These are phyloP conservation scores for Macroramphosus scolopax DNA, from an alignment of 2,797 vertebrate species.

Conservation along the genomic window DNA sequence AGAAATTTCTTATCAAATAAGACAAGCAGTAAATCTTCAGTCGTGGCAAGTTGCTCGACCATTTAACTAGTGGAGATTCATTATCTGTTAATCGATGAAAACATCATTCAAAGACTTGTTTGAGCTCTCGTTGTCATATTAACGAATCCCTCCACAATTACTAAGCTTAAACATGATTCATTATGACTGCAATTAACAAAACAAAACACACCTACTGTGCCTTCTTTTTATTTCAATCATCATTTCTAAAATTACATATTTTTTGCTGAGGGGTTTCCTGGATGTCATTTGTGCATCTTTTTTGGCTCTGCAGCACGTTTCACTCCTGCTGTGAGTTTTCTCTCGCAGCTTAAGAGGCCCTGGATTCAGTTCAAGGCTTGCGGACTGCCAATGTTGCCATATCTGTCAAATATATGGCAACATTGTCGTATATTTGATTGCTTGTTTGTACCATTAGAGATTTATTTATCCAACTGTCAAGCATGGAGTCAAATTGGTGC, in stretches of 20 bases:
- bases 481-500: constrained; percentile 22
- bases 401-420: constrained; percentile 44
- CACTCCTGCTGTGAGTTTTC: constrained; percentile 39
- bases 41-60: too few relatives aligned
- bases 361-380: constrained; percentile 49
- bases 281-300: constrained; percentile 26
- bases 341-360: constrained; percentile 44
- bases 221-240: constrained; percentile 15
- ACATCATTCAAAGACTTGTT: not conserved
- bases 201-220: constrained; percentile 1
- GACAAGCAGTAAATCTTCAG: not conserved
- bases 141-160: not conserved
- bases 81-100: not conserved
- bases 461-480: constrained; percentile 53
- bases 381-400: constrained; percentile 45
- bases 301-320: constrained; percentile 42
- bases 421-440: constrained; percentile 62
- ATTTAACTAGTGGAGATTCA: too few relatives aligned
- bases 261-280: constrained; percentile 15
- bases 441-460: constrained; percentile 56
- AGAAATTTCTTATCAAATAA: not conserved
- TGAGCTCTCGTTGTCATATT: not conserved
- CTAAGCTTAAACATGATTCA: constrained; percentile 3
- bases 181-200: constrained; percentile 4
- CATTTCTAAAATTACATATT: constrained; percentile 24